Conservation (phyloP, 2,113 vertebrate species). For the Egretta garzetta region DNA sequence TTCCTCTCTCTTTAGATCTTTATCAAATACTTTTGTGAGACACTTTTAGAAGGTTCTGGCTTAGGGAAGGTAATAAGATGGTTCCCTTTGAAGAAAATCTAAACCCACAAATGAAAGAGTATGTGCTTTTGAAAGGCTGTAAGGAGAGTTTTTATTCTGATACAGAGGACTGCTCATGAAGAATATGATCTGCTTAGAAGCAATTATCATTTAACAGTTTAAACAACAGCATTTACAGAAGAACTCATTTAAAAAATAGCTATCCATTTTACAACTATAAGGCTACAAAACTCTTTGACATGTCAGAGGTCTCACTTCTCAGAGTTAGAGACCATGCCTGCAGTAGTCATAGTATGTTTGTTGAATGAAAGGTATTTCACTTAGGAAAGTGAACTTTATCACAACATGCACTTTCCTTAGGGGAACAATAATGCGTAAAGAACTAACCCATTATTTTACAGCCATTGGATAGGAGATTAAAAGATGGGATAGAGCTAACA, state of each 20-base stretch:
- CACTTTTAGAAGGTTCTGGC: slow-evolving; percentile 42
- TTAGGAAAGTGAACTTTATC: background rate
- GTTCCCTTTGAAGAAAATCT: slow-evolving; percentile 62
- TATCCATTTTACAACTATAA: background rate
- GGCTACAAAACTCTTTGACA: background rate
- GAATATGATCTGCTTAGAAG: background rate
- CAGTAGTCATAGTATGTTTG: background rate
- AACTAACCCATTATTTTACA: background rate
- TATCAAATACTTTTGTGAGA: slow-evolving; percentile 57
- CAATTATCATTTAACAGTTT: slow-evolving; percentile 30
- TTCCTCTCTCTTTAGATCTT: slow-evolving; percentile 55
- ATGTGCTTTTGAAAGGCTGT: slow-evolving; percentile 12
- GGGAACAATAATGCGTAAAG: background rate
- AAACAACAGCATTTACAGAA: background rate
- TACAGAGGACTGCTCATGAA: background rate
- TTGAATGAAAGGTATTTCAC: background rate
- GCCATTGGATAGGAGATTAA: background rate
- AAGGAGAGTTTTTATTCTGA: background rate
- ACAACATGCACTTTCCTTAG: background rate
- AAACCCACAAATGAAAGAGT: slow-evolving; percentile 49
- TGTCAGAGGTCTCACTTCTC: background rate
- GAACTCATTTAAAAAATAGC: background rate
- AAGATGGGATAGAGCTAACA: background rate
- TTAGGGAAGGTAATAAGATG: slow-evolving; percentile 11
- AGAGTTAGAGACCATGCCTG: background rate